Conservation (phyloP, 2,888 invertebrate genomes). For the Chesias legatella region DNA sequence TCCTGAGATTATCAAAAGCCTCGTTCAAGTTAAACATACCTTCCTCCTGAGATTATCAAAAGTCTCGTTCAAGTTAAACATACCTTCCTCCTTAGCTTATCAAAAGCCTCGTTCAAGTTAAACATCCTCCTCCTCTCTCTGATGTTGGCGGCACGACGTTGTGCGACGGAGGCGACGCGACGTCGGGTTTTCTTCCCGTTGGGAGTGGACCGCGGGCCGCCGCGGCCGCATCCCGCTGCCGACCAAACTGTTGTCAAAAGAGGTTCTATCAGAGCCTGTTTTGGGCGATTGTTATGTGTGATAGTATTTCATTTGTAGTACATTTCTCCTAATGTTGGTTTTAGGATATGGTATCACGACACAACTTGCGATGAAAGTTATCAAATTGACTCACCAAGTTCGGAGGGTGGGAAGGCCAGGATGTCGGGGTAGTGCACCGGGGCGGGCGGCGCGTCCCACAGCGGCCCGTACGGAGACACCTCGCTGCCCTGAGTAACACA, state of each 20-base stretch:
- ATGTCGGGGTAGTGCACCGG: constrained; percentile 86
- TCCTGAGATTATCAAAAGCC: too few relatives aligned
- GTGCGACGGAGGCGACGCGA: constrained; percentile 93
- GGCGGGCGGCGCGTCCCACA: constrained; percentile 83
- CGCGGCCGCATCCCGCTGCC: constrained; percentile 65
- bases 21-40: too few relatives aligned
- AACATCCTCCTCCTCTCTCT: constrained; percentile 96
- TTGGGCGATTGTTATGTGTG: background rate
- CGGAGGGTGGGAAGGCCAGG: constrained; percentile 85
- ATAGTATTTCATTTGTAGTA: too few relatives aligned
- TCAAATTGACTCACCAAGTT: constrained; percentile 77
- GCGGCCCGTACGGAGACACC: constrained; percentile 79
- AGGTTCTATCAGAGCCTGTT: background rate
- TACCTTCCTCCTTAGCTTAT: constrained; percentile 92
- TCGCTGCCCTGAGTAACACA: constrained; percentile 59
- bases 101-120: constrained; percentile 97
- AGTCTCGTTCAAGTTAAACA: too few relatives aligned
- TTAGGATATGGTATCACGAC: constrained; percentile 1
- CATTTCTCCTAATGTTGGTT: background rate
- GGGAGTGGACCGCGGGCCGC: constrained; percentile 55
- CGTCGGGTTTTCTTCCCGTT: constrained; percentile 89
- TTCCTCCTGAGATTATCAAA: too few relatives aligned
- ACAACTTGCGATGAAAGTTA: too few relatives aligned
- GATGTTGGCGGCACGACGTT: constrained; percentile 95
- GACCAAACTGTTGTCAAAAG: constrained; percentile 61